phyloP scores from a whole-genome alignment of 2,797 vertebrate genomes.

The Tadarida brasiliensis region DNA sequence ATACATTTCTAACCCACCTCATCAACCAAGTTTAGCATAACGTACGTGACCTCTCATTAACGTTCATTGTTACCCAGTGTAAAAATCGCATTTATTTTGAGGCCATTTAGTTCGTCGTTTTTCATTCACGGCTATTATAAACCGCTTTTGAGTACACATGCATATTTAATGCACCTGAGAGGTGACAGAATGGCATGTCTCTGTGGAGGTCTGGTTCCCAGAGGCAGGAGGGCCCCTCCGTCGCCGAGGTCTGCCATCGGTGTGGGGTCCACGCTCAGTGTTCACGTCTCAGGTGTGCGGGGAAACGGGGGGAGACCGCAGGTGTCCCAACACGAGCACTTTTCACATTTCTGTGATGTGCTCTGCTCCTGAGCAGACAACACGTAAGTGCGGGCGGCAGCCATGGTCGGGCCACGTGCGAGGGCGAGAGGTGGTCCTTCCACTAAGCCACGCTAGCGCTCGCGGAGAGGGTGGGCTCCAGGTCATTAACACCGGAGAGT shows the following conservation, averaged over 20 bases:
- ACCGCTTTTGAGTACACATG: constrained; percentile 14
- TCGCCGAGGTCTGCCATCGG: accelerated
- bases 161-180: constrained; percentile 50
- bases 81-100: constrained; percentile 71
- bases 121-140: constrained; percentile 56
- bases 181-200: not conserved
- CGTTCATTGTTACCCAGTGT: constrained; percentile 70
- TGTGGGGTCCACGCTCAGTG: accelerated
- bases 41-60: constrained; percentile 51
- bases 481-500: constrained; percentile 75
- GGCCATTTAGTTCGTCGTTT: constrained; percentile 66
- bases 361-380: not conserved
- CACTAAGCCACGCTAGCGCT: not conserved
- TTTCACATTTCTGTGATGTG: not conserved
- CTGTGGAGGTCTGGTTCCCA: not conserved
- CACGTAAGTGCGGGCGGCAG: not conserved
- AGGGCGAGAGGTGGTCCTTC: not conserved
- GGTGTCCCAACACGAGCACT: accelerated
- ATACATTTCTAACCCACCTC: not conserved
- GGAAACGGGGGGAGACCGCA: not conserved
- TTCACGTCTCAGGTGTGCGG: accelerated
- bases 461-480: not conserved
- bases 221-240: accelerated
- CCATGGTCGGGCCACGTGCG: not conserved
- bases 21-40: not conserved